Percentiles rank a stretch among this genome's conserved stretches.
Conservation (phyloP, 2,797 vertebrate species). For the Macrochelys suwanniensis region DNA sequence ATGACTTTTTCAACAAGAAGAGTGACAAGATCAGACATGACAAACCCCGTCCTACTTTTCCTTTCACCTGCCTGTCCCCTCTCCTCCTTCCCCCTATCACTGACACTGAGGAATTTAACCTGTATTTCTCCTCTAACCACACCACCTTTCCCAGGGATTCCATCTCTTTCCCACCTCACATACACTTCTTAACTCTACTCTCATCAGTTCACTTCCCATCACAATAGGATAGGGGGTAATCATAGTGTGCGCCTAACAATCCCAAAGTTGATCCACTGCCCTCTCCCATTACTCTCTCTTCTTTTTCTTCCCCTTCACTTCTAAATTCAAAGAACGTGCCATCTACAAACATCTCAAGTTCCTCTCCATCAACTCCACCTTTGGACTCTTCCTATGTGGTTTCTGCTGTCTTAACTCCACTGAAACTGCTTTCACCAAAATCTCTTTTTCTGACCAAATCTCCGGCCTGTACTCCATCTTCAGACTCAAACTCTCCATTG, state of each 20-base stretch:
- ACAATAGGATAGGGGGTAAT: background rate
- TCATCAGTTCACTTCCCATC: background rate
- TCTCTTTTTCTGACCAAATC: background rate
- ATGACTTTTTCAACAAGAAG: background rate
- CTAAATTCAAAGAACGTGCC: background rate
- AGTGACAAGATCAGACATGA: constrained; percentile 20
- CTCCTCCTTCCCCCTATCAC: background rate
- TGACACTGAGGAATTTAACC: background rate
- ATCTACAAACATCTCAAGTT: background rate
- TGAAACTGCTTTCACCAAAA: background rate
- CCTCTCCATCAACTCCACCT: constrained; percentile 4
- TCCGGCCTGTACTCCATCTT: background rate
- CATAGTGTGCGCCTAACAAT: background rate
- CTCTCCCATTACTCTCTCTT: background rate
- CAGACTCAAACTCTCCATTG: background rate
- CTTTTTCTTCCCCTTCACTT: background rate
- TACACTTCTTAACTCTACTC: background rate
- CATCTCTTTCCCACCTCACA: background rate
- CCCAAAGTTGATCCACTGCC: background rate
- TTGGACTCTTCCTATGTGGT: background rate
- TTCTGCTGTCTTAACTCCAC: background rate
- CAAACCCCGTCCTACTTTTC: background rate
- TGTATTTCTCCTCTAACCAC: background rate
- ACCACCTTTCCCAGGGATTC: background rate
- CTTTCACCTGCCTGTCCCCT: background rate